Evolutionary conservation across 2,888 invertebrate species (phyloP), one percentile per base, ranked within the genome.

Genomic region (Limenitis camilla): DNA sequence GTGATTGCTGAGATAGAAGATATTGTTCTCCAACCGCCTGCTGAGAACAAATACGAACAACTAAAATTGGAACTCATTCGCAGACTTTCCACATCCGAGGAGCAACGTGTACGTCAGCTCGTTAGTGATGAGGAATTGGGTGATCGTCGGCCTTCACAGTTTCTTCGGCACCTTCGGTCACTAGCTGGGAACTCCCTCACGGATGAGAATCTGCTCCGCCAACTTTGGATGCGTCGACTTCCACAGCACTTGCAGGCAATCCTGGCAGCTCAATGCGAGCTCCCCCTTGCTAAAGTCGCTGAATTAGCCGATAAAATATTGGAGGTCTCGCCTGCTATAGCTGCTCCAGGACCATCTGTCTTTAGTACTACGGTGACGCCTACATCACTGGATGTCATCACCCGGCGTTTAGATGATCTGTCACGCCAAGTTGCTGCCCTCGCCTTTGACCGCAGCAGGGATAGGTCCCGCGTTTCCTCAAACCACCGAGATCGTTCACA

Each of bases 231-330:
- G 10, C 32, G 45, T 27, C 27, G 45, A 11, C n/a, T 45, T 27
- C 45, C 45, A 10, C 10, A 11, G 35, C 36, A 45, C 28, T 33
- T 45, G 11, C 36, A 45, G 36, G 30, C 45, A 38, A 38, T 45
- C 7, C 19, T 45, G 29, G 45, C 45, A 6, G 35, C 45, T 9
- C 45, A 45, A 45, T 28, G 36, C 6, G 33, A 28, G 5, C 33
- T 38, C n/a, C 35, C 35, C 5, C 6, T 35, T 9, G 35, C 32
- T 9, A 31, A 35, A 27, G 19, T 44, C 6, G 44, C 33, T 32
- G 35, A 44, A 6, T n/a, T n/a, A n/a, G n/a, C n/a, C n/a, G n/a
- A n/a, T n/a, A n/a, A n/a, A n/a, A n/a, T n/a, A n/a, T n/a, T n/a
- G n/a, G n/a, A n/a, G n/a, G n/a, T n/a, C n/a, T n/a, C n/a, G n/a